A percentile compares a stretch with the other conserved stretches of the same genome.
These are phyloP conservation scores for Panorpa germanica DNA, from an alignment of 2,888 invertebrate species.

Conservation along the genomic window DNA sequence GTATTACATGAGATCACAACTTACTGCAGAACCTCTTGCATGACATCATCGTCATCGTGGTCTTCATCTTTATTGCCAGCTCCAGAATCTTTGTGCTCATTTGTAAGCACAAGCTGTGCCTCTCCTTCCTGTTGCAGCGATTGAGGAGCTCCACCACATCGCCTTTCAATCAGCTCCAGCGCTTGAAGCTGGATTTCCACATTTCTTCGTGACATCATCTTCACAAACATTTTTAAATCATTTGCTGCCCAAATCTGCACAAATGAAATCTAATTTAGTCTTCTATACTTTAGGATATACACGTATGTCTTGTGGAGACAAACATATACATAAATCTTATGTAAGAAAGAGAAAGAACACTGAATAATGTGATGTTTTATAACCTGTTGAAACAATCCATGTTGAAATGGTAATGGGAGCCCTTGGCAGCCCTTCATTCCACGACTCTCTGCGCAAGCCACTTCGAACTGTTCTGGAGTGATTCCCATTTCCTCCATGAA, in stretches of 20 bases:
- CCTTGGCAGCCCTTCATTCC: slow-evolving; percentile 19
- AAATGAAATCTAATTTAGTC: slow-evolving; percentile 30
- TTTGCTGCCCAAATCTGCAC: slow-evolving; percentile 87
- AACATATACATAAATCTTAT: too few relatives aligned
- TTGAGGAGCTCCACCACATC: slow-evolving; percentile 46
- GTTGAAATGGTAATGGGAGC: slow-evolving; percentile 37
- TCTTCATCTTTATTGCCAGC: slow-evolving; percentile 20
- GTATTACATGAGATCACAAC: slow-evolving; percentile 28
- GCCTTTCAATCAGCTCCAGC: slow-evolving; percentile 62
- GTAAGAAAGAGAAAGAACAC: too few relatives aligned
- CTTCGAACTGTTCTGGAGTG: slow-evolving; percentile 70
- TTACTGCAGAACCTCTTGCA: slow-evolving; percentile 18
- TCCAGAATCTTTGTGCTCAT: too few relatives aligned
- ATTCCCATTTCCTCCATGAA: slow-evolving; percentile 89
- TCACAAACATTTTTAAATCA: slow-evolving; percentile 72
- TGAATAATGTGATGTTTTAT: too few relatives aligned
- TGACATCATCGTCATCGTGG: slow-evolving; percentile 19
- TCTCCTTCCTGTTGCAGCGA: slow-evolving; percentile 34
- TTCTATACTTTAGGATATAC: too few relatives aligned
- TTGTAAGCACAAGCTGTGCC: too few relatives aligned
- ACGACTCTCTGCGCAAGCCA: slow-evolving; percentile 41
- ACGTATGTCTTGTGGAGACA: too few relatives aligned
- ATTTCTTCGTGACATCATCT: slow-evolving; percentile 87
- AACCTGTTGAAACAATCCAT: slow-evolving; percentile 36
- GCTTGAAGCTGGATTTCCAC: slow-evolving; percentile 81